Conservation (phyloP, 2,113 vertebrate species). For the Aegithalos caudatus region DNA sequence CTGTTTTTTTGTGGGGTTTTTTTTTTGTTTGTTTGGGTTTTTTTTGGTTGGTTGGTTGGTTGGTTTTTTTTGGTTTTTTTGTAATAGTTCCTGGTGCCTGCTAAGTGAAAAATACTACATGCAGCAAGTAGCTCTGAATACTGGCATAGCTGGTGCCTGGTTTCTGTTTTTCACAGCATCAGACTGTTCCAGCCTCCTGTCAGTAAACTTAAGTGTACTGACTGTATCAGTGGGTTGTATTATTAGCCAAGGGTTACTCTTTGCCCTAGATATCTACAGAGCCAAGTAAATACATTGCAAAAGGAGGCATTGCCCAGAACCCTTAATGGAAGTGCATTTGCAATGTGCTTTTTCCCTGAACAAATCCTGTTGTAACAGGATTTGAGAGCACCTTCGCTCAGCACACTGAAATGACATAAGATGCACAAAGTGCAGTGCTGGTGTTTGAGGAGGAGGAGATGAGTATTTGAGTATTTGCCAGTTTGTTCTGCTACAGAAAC, state of each 20-base stretch:
- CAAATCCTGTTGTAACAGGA: not conserved
- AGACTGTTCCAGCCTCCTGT: conserved; percentile 4
- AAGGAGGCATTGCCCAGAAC: not conserved
- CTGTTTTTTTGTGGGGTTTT: not conserved
- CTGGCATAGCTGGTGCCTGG: not conserved
- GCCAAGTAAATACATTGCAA: not conserved
- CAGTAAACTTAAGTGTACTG: conserved; percentile 12
- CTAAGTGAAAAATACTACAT: not conserved
- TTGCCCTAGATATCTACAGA: not conserved
- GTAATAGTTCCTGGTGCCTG: not conserved
- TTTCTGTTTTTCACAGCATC: conserved; percentile 44
- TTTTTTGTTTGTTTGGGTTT: no score
- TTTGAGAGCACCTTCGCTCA: not conserved
- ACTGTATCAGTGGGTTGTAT: conserved; percentile 7
- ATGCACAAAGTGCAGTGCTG: not conserved
- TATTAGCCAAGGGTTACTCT: conserved; percentile 29
- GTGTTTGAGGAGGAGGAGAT: not conserved
- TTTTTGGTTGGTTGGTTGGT: no score
- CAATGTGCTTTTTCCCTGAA: not conserved
- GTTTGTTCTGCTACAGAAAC: not conserved
- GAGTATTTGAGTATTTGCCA: not conserved
- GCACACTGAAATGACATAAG: not conserved
- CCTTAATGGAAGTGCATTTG: not conserved
- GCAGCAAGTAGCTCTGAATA: not conserved
- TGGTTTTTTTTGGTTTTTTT: no score